Conservation (phyloP, 2,797 vertebrate species). For the Danio tinwini region DNA sequence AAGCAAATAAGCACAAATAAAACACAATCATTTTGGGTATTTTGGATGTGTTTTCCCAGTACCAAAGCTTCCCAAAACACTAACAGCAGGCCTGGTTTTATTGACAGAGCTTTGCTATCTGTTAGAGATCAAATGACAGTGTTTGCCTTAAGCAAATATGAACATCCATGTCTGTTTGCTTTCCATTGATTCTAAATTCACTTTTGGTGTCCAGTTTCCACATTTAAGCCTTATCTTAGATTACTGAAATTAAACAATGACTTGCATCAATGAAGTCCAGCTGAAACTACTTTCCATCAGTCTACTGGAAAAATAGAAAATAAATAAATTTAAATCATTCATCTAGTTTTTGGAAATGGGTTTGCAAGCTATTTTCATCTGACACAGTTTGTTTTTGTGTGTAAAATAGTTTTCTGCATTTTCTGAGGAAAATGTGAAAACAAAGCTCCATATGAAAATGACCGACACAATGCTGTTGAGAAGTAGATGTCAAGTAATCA, state of each 20-base stretch:
- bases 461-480: too few relatives aligned
- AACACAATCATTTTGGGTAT: background rate
- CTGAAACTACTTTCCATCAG: too few relatives aligned
- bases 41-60: background rate
- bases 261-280: too few relatives aligned
- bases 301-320: too few relatives aligned
- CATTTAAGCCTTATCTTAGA: background rate
- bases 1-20: background rate
- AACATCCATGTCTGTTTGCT: background rate
- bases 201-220: background rate
- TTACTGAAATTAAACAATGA: background rate
- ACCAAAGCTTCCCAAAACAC: too few relatives aligned
- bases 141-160: slow-evolving; percentile 13
- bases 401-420: background rate
- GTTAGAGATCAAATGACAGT: background rate
- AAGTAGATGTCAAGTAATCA: too few relatives aligned
- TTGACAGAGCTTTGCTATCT: background rate
- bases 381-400: background rate
- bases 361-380: background rate
- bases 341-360: background rate
- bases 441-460: too few relatives aligned
- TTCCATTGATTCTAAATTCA: background rate
- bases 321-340: too few relatives aligned
- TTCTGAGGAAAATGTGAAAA: background rate
- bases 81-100: background rate